These are phyloP conservation scores for Heliothis peltigera DNA, from an alignment of 2,888 invertebrate species.

Conservation along the genomic window DNA sequence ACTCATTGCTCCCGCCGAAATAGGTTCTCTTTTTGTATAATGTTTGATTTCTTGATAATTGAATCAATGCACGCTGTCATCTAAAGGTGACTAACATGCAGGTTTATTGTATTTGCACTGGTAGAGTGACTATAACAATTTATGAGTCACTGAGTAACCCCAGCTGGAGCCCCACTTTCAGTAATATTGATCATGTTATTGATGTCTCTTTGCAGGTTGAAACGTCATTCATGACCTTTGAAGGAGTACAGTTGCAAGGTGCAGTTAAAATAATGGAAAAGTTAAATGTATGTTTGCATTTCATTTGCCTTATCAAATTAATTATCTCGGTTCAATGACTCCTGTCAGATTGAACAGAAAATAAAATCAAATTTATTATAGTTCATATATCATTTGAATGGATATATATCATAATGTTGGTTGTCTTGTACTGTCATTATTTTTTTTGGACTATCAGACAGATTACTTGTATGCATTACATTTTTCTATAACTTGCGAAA, in stretches of 20 bases:
- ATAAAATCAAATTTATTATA: neutral
- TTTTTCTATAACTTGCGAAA: constrained; percentile 22
- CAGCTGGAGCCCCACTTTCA: constrained; percentile 15
- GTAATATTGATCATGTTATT: constrained; percentile 10
- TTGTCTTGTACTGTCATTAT: neutral
- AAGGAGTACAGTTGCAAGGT: constrained; percentile 97
- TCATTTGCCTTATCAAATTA: constrained; percentile 36
- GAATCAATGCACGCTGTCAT: neutral
- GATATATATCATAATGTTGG: constrained; percentile 7
- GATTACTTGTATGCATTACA: constrained; percentile 34
- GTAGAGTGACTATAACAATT: constrained; percentile 33
- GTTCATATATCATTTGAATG: constrained; percentile 14
- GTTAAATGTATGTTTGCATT: constrained; percentile 93
- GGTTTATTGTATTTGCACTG: constrained; percentile 7
- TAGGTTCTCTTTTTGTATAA: constrained; percentile 8
- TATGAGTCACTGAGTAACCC: constrained; percentile 47
- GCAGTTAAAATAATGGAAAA: constrained; percentile 98
- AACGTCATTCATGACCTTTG: constrained; percentile 98
- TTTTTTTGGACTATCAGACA: constrained; percentile 1
- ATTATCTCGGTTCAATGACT: constrained; percentile 30
- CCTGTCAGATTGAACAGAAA: constrained; percentile 8
- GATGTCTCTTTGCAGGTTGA: constrained; percentile 91
- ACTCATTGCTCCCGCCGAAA: constrained; percentile 70
- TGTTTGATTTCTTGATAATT: constrained; percentile 2
- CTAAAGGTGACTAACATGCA: constrained; percentile 1